These are phyloP conservation scores for Parapristionchus giblindavisi DNA, from an alignment of 2,888 invertebrate species.

Conservation along the genomic window DNA sequence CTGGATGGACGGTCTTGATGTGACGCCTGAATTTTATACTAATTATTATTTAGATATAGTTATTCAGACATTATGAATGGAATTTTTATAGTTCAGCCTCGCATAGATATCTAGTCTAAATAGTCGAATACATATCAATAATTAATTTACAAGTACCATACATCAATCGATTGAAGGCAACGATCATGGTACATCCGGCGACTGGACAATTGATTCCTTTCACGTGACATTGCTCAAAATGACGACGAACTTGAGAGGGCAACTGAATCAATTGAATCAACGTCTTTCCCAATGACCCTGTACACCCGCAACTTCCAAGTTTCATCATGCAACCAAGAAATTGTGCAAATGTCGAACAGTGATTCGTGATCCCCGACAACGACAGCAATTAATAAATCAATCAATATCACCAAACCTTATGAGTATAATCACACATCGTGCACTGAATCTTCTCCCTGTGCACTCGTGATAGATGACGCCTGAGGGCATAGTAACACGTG, in stretches of 20 bases:
- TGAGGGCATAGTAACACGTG: slow-evolving; percentile 11
- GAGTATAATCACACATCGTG: slow-evolving; percentile 15
- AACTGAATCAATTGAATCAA: slow-evolving; percentile 11
- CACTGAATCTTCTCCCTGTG: slow-evolving; percentile 13
- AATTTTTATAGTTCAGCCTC: too few relatives aligned
- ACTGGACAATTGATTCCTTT: slow-evolving; percentile 48
- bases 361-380: too few relatives aligned
- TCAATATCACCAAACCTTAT: slow-evolving; percentile 18
- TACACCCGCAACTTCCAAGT: too few relatives aligned
- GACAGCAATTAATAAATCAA: slow-evolving; percentile 7
- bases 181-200: slow-evolving; percentile 42
- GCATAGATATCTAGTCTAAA: too few relatives aligned
- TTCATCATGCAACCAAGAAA: too few relatives aligned
- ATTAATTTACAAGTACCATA: not conserved
- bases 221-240: slow-evolving; percentile 43
- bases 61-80: too few relatives aligned
- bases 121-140: not conserved
- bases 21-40: too few relatives aligned
- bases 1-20: too few relatives aligned
- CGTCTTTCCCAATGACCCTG: too few relatives aligned
- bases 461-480: not conserved
- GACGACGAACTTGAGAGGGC: slow-evolving; percentile 39
- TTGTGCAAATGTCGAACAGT: too few relatives aligned
- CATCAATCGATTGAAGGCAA: slow-evolving; percentile 45
- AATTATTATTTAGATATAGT: too few relatives aligned